Conservation (phyloP, 2,888 invertebrate species). For the Chloromyia formosa region DNA sequence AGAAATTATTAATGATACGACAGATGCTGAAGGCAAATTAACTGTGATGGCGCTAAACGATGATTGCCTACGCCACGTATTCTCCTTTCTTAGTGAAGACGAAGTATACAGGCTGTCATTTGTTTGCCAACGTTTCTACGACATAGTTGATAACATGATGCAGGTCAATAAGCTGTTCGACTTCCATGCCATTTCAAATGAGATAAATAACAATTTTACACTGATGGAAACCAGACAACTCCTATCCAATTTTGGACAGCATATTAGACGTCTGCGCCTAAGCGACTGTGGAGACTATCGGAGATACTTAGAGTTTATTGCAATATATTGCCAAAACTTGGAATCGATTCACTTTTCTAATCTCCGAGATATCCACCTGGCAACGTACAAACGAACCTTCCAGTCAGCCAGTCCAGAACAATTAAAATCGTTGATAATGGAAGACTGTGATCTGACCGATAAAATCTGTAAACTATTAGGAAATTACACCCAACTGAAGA, state of each 20-base stretch:
- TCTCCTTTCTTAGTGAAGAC: constrained; percentile 45
- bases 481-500: constrained; percentile 30
- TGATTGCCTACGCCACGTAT: constrained; percentile 48
- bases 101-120: constrained; percentile 43
- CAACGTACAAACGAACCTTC: constrained; percentile 27
- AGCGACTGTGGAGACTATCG: constrained; percentile 2
- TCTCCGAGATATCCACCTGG: constrained; percentile 24
- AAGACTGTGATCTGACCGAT: constrained; percentile 43
- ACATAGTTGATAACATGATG: constrained; percentile 43
- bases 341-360: constrained; percentile 40
- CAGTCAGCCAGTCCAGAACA: not conserved
- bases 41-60: constrained; percentile 46
- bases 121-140: constrained; percentile 43
- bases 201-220: constrained; percentile 33
- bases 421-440: constrained; percentile 42
- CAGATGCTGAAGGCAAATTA: not conserved
- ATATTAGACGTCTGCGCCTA: constrained; percentile 36
- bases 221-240: constrained; percentile 45
- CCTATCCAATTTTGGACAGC: constrained; percentile 34
- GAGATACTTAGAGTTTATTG: constrained; percentile 46
- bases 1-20: not conserved
- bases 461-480: constrained; percentile 25
- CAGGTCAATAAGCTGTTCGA: constrained; percentile 42
- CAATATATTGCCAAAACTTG: constrained; percentile 46
- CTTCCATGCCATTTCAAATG: constrained; percentile 5